Percentiles rank a stretch among this genome's conserved stretches.
These are phyloP conservation scores for Paelopatides confundens DNA, from an alignment of 53 echinoderm and acorn worm genomes.

Conservation along the genomic window DNA sequence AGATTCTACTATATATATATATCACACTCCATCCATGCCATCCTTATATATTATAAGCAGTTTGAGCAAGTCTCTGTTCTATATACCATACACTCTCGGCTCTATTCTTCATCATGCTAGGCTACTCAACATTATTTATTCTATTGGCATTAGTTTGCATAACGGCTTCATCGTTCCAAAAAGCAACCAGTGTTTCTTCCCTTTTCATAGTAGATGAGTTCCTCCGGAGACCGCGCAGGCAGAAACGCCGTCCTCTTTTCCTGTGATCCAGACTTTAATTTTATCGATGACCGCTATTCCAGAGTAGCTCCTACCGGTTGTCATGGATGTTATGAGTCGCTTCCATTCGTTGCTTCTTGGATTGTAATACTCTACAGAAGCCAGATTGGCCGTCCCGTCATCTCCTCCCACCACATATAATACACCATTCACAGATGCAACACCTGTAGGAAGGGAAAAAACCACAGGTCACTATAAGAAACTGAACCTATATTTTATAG, in stretches of 20 bases:
- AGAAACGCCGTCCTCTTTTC: slow-evolving; percentile 30
- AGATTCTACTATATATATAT: no score
- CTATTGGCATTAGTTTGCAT: not conserved
- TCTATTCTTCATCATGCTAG: no score
- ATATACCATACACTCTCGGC: no score
- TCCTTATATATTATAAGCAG: no score
- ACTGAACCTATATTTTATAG: not conserved
- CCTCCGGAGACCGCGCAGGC: not conserved
- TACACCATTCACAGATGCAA: slow-evolving; percentile 90
- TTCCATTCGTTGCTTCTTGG: slow-evolving; percentile 88
- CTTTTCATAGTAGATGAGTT: not conserved
- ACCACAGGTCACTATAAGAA: not conserved
- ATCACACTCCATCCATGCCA: no score
- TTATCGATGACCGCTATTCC: slow-evolving; percentile 98
- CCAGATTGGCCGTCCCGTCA: slow-evolving; percentile 93
- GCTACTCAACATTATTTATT: no score
- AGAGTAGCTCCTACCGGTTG: slow-evolving; percentile 95
- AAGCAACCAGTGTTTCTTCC: no score
- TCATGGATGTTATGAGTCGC: slow-evolving; percentile 82
- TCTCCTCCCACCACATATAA: slow-evolving; percentile 97
- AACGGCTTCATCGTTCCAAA: not conserved
- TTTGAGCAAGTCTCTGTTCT: no score
- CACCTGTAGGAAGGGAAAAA: slow-evolving; percentile 60
- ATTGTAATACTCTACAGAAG: slow-evolving; percentile 97
- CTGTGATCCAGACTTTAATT: slow-evolving; percentile 41